Conservation (phyloP, 2,797 vertebrate species). For the Capromys pilorides region DNA sequence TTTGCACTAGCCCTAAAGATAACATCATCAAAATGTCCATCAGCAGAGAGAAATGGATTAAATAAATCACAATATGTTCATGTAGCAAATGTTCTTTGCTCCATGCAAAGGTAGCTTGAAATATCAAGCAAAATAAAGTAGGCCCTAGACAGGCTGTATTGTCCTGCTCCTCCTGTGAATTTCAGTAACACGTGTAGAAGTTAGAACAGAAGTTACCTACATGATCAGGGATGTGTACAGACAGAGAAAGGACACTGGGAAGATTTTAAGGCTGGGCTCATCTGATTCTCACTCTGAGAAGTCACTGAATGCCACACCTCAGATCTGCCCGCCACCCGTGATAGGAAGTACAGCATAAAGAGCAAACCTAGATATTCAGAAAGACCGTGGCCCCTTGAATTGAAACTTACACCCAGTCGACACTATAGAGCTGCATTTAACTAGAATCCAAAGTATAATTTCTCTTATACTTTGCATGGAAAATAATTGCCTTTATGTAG, state of each 20-base stretch:
- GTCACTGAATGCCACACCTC: not conserved
- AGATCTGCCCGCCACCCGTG: not conserved
- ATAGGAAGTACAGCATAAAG: not conserved
- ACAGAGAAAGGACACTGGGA: not conserved
- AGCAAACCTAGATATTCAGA: not conserved
- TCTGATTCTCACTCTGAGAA: not conserved
- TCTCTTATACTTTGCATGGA: not conserved
- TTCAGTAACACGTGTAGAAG: not conserved
- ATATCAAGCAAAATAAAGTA: not conserved
- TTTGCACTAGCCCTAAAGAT: not conserved
- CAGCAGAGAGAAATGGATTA: no score
- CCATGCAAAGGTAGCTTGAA: not conserved
- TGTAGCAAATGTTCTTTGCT: not conserved
- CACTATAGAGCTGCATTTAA: not conserved
- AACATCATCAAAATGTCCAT: no score
- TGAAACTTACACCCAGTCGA: not conserved
- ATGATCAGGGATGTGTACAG: no score
- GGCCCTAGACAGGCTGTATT: fast-evolving
- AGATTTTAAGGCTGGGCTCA: no score
- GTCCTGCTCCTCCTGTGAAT: not conserved
- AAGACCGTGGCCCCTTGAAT: not conserved
- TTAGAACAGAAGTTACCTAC: not conserved
- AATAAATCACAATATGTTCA: not conserved
- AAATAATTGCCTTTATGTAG: not conserved
- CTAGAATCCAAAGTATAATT: not conserved